Conservation (phyloP, 2,113 vertebrate genomes). For the Hepsetus odoe region DNA sequence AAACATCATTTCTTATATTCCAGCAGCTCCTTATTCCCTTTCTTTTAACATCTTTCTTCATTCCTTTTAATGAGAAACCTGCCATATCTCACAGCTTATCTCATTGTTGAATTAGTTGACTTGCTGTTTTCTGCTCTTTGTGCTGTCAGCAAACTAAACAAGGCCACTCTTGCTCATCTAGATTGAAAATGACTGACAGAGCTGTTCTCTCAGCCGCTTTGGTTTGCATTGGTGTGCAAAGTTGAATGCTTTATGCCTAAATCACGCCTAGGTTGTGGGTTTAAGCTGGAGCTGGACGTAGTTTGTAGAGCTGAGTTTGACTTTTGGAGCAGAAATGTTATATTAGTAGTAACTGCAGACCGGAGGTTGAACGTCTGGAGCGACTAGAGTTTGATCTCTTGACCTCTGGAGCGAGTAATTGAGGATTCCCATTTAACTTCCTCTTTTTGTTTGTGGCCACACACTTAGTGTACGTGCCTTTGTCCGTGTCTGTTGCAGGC, state of each 20-base stretch:
- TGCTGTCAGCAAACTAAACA: neutral
- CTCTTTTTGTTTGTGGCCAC: neutral
- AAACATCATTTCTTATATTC: too few species aligned
- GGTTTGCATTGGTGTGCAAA: neutral
- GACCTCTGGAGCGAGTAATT: neutral
- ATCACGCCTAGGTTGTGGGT: neutral
- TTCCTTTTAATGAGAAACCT: constrained; percentile 14
- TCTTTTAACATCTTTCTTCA: neutral
- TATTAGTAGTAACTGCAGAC: neutral
- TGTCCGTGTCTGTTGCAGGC: neutral
- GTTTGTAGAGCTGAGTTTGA: too few species aligned
- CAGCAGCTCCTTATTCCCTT: neutral
- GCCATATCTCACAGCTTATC: neutral
- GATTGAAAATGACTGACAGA: neutral
- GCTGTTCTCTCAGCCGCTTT: neutral
- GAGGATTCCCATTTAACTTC: neutral
- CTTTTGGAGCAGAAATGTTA: neutral
- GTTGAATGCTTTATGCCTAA: neutral
- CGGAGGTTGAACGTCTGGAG: too few species aligned
- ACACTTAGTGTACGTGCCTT: neutral
- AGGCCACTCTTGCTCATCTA: neutral
- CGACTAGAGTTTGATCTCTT: too few species aligned
- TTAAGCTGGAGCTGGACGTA: neutral
- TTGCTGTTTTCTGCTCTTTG: neutral
- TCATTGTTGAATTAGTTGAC: neutral